These are phyloP conservation scores for Volucella inflata DNA, from an alignment of 2,888 invertebrate genomes.

Conservation along the genomic window DNA sequence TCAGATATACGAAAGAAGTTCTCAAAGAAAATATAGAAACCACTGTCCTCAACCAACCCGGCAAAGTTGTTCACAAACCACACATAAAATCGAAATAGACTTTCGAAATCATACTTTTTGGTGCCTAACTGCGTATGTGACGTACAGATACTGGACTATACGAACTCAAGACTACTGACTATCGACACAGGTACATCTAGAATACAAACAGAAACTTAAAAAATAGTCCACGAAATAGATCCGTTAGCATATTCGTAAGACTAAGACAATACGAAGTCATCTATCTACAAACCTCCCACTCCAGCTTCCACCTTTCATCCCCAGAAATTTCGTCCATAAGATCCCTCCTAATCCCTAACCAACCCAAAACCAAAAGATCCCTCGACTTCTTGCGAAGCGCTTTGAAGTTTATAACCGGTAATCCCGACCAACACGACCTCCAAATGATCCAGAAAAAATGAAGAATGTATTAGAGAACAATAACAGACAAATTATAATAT, in stretches of 20 bases:
- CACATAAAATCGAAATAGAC: neutral
- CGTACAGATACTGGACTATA: slow-evolving; percentile 8
- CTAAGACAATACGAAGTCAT: slow-evolving; percentile 3
- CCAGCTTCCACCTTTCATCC: neutral
- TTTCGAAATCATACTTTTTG: neutral
- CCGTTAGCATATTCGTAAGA: neutral
- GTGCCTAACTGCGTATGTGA: neutral
- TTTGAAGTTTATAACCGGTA: no score
- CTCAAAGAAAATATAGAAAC: neutral
- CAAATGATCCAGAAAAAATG: slow-evolving; percentile 10
- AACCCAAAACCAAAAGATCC: no score
- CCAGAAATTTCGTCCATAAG: neutral
- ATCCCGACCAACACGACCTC: no score
- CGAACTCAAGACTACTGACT: slow-evolving; percentile 6
- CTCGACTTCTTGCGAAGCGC: no score
- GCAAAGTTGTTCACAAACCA: neutral
- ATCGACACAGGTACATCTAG: slow-evolving; percentile 10
- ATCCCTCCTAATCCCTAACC: no score
- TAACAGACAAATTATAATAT: slow-evolving; percentile 12
- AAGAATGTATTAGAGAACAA: slow-evolving; percentile 11
- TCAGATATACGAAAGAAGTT: neutral
- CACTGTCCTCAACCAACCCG: neutral
- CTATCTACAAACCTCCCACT: slow-evolving; percentile 5
- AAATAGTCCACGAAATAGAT: slow-evolving; percentile 8
- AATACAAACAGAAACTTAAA: neutral